Percentiles rank a stretch among this genome's conserved stretches.
phyloP scores from a whole-genome alignment of 2,113 vertebrate genomes.

The Gracilinanus agilis region DNA sequence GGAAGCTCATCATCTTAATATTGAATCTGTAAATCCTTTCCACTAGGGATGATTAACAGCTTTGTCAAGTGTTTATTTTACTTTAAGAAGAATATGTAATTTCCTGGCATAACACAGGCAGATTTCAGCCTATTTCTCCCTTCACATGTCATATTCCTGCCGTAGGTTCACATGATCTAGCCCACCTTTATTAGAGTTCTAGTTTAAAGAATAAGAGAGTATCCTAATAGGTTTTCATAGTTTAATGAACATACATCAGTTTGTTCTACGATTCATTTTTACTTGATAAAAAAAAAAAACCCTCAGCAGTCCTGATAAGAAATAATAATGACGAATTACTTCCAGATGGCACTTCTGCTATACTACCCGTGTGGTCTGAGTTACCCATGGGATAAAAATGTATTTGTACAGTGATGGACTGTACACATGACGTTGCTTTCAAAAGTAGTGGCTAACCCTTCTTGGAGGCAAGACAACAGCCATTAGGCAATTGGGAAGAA shows the following conservation, averaged over 20 bases:
- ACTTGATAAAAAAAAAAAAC: constrained; percentile 81
- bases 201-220: constrained; percentile 79
- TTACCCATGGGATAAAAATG: constrained; percentile 63
- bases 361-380: constrained; percentile 79
- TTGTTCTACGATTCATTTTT: constrained; percentile 84
- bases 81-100: constrained; percentile 88
- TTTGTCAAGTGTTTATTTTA: constrained; percentile 90
- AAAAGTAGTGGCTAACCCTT: constrained; percentile 2
- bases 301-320: constrained; percentile 82
- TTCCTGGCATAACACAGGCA: constrained; percentile 83
- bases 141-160: constrained; percentile 75
- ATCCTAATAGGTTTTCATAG: constrained; percentile 82
- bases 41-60: constrained; percentile 88
- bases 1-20: constrained; percentile 88
- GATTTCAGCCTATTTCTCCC: constrained; percentile 79
- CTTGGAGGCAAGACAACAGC: neutral
- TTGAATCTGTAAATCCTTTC: constrained; percentile 88
- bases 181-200: constrained; percentile 83
- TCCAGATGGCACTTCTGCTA: constrained; percentile 84
- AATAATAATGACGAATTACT: constrained; percentile 84
- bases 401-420: neutral
- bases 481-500: neutral
- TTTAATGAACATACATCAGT: constrained; percentile 84
- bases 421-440: constrained; percentile 1
- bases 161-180: constrained; percentile 81